Percentiles rank a stretch among this genome's conserved stretches.
phyloP scores from a whole-genome alignment of 2,888 invertebrate species.

The Tinea trinotella region DNA sequence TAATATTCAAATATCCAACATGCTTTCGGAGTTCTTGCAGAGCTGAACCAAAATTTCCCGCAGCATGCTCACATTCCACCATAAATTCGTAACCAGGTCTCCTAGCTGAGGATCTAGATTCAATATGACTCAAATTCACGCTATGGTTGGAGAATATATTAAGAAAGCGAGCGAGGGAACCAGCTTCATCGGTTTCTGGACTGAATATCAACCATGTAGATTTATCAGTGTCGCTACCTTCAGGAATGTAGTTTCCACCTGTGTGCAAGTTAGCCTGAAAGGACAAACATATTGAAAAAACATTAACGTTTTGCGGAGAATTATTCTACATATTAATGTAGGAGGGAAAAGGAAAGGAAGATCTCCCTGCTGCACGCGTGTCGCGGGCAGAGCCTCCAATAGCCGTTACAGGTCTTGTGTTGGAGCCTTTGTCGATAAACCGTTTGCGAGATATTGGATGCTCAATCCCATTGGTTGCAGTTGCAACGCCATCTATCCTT shows the following conservation, averaged over 20 bases:
- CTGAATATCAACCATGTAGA: slow-evolving; percentile 91
- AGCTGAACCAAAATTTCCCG: slow-evolving; percentile 81
- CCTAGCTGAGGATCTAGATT: slow-evolving; percentile 89
- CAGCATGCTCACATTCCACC: slow-evolving; percentile 88
- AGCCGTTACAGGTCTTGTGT: no score
- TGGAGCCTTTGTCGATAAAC: no score
- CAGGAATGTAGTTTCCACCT: slow-evolving; percentile 86
- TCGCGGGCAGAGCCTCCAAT: no score
- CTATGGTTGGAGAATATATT: slow-evolving; percentile 87
- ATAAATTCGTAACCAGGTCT: slow-evolving; percentile 92
- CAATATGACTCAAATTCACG: slow-evolving; percentile 93
- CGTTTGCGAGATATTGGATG: no score
- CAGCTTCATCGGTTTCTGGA: slow-evolving; percentile 86
- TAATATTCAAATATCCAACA: slow-evolving; percentile 87
- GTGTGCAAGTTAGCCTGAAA: slow-evolving; percentile 83
- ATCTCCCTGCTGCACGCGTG: no score
- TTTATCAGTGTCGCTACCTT: slow-evolving; percentile 81
- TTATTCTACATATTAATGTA: no score
- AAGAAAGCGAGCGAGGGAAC: slow-evolving; percentile 89
- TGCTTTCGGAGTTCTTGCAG: slow-evolving; percentile 80
- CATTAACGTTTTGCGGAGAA: neutral
- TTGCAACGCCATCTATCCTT: no score
- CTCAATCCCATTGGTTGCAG: no score
- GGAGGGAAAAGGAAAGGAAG: no score
- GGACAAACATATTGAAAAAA: no score